Evolutionary conservation across 2,797 vertebrate genomes (phyloP).

Genomic region (Crypturellus tataupa): DNA sequence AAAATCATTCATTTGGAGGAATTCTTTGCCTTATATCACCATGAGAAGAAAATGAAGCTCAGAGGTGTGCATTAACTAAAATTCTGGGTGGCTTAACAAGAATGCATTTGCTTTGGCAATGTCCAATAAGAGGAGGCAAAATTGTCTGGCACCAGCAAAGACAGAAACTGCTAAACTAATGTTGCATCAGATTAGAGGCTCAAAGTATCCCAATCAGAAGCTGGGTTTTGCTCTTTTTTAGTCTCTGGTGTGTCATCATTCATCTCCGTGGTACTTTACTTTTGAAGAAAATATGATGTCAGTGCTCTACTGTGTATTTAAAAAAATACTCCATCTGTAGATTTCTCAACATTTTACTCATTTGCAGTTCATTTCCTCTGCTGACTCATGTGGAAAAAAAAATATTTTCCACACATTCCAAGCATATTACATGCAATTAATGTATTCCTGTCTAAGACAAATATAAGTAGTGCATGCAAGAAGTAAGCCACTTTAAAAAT

Average conservation of each 20-base stretch:
- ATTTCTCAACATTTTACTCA: slow-evolving; percentile 35
- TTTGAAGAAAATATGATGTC: slow-evolving; percentile 32
- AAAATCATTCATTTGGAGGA: not conserved
- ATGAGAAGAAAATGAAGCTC: not conserved
- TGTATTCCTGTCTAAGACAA: slow-evolving; percentile 30
- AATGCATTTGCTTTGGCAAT: not conserved
- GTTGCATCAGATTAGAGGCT: not conserved
- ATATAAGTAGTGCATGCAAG: slow-evolving; percentile 10
- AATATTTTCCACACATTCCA: slow-evolving; percentile 59
- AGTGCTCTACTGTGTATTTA: slow-evolving; percentile 10
- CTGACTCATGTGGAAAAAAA: slow-evolving; percentile 69
- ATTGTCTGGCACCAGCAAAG: not conserved
- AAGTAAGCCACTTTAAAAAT: slow-evolving; percentile 17
- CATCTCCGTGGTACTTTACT: not conserved
- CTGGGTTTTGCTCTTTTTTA: slow-evolving; percentile 5
- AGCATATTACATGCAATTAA: slow-evolving; percentile 40
- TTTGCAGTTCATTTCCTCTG: slow-evolving; percentile 52
- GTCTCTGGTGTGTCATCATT: not conserved
- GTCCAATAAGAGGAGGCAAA: not conserved
- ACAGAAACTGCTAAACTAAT: not conserved
- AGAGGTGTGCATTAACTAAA: not conserved
- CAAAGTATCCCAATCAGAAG: not conserved
- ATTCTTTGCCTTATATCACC: not conserved
- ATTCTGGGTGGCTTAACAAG: not conserved
- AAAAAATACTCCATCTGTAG: slow-evolving; percentile 12